Percentiles rank a stretch among this genome's conserved stretches.
Evolutionary conservation across 2,797 vertebrate genomes (phyloP).

Genomic region (Basileuterus tristriatus): DNA sequence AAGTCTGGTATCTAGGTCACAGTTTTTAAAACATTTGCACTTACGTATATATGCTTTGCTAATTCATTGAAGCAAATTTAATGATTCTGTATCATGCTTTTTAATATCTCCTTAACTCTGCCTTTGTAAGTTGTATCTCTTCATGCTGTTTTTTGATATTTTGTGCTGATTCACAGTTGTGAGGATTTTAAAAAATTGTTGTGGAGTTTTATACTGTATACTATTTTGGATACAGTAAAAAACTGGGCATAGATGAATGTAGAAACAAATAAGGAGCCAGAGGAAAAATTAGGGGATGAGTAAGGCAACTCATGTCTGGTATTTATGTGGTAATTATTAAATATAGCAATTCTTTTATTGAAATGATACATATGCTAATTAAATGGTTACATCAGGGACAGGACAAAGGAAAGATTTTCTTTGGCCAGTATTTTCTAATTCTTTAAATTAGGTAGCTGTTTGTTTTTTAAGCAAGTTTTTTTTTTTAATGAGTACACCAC

Average conservation of each 20-base stretch:
- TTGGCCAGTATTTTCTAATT: neutral
- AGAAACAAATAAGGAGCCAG: neutral
- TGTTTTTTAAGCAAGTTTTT: neutral
- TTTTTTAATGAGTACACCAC: neutral
- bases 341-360: neutral
- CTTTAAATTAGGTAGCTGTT: neutral
- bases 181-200: neutral
- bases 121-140: neutral
- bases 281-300: neutral
- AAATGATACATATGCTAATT: neutral
- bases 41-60: accelerated
- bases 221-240: neutral
- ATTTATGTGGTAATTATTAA: neutral
- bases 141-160: neutral
- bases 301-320: neutral
- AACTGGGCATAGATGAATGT: neutral
- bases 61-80: neutral
- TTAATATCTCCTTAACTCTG: neutral
- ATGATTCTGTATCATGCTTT: neutral
- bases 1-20: neutral
- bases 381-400: neutral
- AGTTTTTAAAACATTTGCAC: neutral
- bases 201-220: neutral
- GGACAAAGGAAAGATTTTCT: neutral
- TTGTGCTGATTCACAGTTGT: neutral